Percentiles rank a stretch among this genome's conserved stretches.
phyloP scores from a whole-genome alignment of 2,113 vertebrate genomes.

The Elephantulus edwardii region DNA sequence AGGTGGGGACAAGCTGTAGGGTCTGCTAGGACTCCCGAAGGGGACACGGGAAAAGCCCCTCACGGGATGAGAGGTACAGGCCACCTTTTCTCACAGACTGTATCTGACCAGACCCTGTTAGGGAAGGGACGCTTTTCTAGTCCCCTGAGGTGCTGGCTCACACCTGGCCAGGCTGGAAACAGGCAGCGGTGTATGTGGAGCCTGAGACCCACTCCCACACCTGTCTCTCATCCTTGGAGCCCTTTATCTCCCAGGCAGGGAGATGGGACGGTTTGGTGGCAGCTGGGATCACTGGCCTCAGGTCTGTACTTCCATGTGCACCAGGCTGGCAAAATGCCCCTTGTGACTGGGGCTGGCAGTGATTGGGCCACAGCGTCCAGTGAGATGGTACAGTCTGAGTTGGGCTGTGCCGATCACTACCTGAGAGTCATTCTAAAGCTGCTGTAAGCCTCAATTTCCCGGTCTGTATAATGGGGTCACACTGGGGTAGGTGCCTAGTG shows the following conservation, averaged over 20 bases:
- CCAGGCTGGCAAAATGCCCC: background rate
- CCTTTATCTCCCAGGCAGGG: background rate
- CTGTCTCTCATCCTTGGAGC: background rate
- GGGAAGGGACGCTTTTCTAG: background rate
- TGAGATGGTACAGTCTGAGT: background rate
- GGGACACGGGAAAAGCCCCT: background rate
- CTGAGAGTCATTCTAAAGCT: background rate
- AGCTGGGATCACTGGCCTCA: background rate
- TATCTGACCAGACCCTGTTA: background rate
- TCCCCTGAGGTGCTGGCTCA: background rate
- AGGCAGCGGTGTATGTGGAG: background rate
- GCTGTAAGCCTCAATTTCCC: background rate
- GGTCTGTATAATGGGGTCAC: fast-evolving
- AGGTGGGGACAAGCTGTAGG: background rate
- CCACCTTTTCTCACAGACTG: background rate
- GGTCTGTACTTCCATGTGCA: fast-evolving
- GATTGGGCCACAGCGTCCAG: background rate
- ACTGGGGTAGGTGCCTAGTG: fast-evolving
- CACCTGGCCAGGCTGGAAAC: background rate
- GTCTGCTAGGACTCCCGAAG: background rate
- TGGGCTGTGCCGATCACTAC: background rate
- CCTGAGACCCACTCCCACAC: no score
- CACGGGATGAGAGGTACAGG: background rate
- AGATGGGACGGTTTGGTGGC: no score
- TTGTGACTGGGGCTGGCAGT: background rate